These are phyloP conservation scores for Muscicapa comitata DNA, from an alignment of 2,797 vertebrate species.

Conservation along the genomic window DNA sequence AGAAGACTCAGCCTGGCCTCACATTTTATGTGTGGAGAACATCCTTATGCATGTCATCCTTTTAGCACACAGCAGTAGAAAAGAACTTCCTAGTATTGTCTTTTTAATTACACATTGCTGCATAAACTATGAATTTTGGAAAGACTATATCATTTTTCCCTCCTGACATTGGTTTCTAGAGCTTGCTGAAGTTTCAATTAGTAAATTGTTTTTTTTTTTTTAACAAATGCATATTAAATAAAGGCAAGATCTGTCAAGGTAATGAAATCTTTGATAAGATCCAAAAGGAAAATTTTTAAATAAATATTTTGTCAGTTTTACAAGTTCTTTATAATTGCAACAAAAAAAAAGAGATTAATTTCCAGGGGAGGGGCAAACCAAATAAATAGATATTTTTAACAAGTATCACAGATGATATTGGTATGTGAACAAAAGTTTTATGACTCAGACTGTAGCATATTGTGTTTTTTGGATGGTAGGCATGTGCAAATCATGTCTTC, in stretches of 20 bases:
- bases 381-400: not conserved
- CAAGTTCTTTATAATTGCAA: not conserved
- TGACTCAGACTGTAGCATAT: not conserved
- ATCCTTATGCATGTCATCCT: not conserved
- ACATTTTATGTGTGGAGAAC: accelerated
- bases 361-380: not conserved
- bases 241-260: not conserved
- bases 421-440: not conserved
- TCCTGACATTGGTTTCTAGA: not conserved
- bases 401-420: not conserved
- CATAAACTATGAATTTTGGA: not conserved
- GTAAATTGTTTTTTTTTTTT: not conserved
- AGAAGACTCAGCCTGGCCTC: not conserved
- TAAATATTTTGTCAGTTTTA: not conserved
- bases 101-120: not conserved
- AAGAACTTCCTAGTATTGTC: not conserved
- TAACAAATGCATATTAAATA: not conserved
- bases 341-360: not conserved
- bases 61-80: not conserved
- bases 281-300: not conserved
- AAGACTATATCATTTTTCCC: not conserved
- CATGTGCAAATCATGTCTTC: not conserved
- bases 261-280: not conserved
- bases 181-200: not conserved
- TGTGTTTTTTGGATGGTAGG: not conserved